A percentile compares a stretch with the other conserved stretches of the same genome.
phyloP scores from a whole-genome alignment of 2,113 vertebrate genomes.

The Forbesichthys papilliferus region DNA sequence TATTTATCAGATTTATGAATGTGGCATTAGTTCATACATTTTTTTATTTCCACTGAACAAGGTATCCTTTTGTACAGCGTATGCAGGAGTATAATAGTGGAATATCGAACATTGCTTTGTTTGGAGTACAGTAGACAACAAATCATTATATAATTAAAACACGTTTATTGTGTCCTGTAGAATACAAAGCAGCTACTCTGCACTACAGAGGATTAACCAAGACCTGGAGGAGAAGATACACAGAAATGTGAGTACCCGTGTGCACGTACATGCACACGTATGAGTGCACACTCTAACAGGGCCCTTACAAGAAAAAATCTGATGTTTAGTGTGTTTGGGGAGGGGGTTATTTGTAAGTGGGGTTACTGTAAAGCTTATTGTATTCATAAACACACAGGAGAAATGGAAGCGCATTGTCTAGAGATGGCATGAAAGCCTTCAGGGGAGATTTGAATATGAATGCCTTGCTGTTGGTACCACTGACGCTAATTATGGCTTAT shows the following conservation, averaged over 20 bases:
- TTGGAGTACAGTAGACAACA: too few species aligned
- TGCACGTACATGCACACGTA: neutral
- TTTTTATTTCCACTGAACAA: too few species aligned
- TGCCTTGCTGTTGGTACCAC: slow-evolving; percentile 47
- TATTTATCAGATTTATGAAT: too few species aligned
- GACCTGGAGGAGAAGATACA: slow-evolving; percentile 98
- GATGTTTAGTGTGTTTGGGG: too few species aligned
- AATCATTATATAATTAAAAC: neutral
- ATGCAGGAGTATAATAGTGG: too few species aligned
- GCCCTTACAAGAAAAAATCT: neutral
- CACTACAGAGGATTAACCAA: slow-evolving; percentile 94
- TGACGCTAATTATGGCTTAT: slow-evolving; percentile 74
- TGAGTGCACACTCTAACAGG: neutral
- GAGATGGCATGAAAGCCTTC: slow-evolving; percentile 22
- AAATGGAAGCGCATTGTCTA: slow-evolving; percentile 19
- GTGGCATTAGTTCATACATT: too few species aligned
- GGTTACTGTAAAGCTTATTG: too few species aligned
- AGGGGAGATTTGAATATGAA: slow-evolving; percentile 62
- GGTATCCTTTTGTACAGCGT: too few species aligned
- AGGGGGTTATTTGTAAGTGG: too few species aligned
- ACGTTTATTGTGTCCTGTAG: slow-evolving; percentile 68
- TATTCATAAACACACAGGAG: slow-evolving; percentile 6
- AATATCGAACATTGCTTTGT: too few species aligned
- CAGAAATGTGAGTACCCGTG: slow-evolving; percentile 67
- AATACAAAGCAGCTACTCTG: slow-evolving; percentile 96